Evolutionary conservation across 1,140 invertebrate genomes (phyloP).

Genomic region (Condylostylus longicornis): DNA sequence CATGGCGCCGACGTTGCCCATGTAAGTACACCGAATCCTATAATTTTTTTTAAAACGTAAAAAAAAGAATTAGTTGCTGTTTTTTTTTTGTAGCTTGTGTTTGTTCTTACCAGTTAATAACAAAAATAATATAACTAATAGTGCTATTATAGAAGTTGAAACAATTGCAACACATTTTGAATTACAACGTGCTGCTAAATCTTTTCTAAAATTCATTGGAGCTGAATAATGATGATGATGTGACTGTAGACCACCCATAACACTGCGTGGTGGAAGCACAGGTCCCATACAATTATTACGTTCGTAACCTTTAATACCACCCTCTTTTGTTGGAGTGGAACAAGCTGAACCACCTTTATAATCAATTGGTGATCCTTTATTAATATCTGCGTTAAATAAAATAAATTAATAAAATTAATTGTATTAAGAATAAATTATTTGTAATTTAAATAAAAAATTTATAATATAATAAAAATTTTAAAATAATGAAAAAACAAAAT

Average conservation of each 20-base stretch:
- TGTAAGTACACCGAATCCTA: conserved; percentile 64
- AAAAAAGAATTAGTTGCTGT: conserved; percentile 14
- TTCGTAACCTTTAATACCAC: conserved; percentile 47
- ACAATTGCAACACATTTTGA: conserved; percentile 82
- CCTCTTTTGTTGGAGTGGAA: conserved; percentile 32
- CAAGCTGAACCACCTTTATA: conserved; percentile 47
- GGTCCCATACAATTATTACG: conserved; percentile 42
- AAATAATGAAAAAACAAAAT: neutral
- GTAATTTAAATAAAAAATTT: no score
- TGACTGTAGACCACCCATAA: conserved; percentile 36
- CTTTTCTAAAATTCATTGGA: conserved; percentile 66
- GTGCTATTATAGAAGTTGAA: conserved; percentile 64
- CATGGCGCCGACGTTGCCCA: conserved; percentile 68
- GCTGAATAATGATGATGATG: conserved; percentile 29
- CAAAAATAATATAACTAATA: conserved; percentile 63
- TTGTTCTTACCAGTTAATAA: conserved; percentile 70
- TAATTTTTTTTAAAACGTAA: conserved; percentile 2
- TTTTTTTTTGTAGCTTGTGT: neutral
- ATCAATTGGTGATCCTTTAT: conserved; percentile 74
- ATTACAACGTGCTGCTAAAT: conserved; percentile 67
- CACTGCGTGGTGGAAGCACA: conserved; percentile 57
- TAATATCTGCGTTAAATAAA: conserved; percentile 54
- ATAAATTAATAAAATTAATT: neutral
- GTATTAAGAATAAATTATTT: no score
- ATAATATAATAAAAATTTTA: no score